Evolutionary conservation across 2,888 invertebrate genomes (phyloP).

Genomic region (Trisateles emortualis): DNA sequence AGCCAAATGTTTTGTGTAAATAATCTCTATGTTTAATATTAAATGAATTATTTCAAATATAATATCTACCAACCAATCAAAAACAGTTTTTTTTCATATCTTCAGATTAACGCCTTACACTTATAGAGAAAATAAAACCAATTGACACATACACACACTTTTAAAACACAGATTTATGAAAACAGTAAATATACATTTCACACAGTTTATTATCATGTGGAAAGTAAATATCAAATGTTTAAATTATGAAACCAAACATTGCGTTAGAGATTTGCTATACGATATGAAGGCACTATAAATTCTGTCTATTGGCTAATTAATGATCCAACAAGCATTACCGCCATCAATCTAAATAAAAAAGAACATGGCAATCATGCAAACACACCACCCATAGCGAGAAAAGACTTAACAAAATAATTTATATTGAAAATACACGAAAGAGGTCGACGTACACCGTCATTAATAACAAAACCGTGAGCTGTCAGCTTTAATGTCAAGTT

Average conservation of each 20-base stretch:
- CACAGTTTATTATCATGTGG: conserved; percentile 30
- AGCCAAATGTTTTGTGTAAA: conserved; percentile 85
- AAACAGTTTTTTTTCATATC: conserved; percentile 58
- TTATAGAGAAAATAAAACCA: not conserved
- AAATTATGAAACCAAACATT: conserved; percentile 68
- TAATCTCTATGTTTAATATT: conserved; percentile 83
- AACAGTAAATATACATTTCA: conserved; percentile 18
- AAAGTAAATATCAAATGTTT: conserved; percentile 53
- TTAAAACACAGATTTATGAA: not conserved
- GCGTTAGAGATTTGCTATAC: conserved; percentile 60
- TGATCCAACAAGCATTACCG: conserved; percentile 75
- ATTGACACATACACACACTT: conserved; percentile 4
- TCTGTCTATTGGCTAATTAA: conserved; percentile 77
- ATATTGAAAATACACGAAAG: conserved; percentile 72
- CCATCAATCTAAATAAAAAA: conserved; percentile 78
- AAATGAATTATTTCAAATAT: conserved; percentile 84
- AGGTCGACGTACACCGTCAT: conserved; percentile 69
- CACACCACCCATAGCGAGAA: conserved; percentile 69
- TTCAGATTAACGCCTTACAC: conserved; percentile 9
- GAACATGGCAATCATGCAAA: conserved; percentile 71
- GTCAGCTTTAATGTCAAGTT: conserved; percentile 84
- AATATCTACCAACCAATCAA: conserved; percentile 79
- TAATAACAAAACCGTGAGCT: conserved; percentile 85
- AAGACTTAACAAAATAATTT: conserved; percentile 75
- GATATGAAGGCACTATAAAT: conserved; percentile 69